Conservation (phyloP, 2,113 vertebrate genomes). For the Lepus europaeus region DNA sequence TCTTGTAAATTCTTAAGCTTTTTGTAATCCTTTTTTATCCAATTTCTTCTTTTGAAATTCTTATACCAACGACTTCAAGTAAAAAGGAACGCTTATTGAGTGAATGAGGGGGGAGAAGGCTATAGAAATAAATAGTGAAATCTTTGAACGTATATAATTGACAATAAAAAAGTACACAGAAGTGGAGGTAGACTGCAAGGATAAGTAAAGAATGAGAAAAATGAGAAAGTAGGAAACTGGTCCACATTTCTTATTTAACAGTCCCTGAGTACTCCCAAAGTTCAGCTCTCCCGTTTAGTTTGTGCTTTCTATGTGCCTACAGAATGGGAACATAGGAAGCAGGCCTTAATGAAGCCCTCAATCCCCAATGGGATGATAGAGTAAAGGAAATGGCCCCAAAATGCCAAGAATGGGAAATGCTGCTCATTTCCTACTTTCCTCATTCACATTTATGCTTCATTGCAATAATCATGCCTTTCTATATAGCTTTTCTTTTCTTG, state of each 20-base stretch:
- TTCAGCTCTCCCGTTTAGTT: neutral
- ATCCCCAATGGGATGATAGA: neutral
- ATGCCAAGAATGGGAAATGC: slow-evolving; percentile 13
- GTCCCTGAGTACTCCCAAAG: neutral
- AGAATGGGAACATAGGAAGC: slow-evolving; percentile 59
- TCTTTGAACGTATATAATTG: neutral
- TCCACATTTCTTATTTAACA: slow-evolving; percentile 24
- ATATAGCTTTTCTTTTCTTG: neutral
- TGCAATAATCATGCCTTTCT: neutral
- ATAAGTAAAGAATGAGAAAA: slow-evolving; percentile 14
- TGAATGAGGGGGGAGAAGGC: neutral
- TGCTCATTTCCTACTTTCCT: slow-evolving; percentile 48
- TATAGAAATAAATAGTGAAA: slow-evolving; percentile 27
- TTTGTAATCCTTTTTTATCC: neutral
- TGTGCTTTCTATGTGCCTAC: neutral
- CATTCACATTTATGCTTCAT: neutral
- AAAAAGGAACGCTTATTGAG: neutral
- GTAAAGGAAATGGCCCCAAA: slow-evolving; percentile 61
- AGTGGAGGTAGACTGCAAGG: neutral
- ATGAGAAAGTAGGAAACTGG: neutral
- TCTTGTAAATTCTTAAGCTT: slow-evolving; percentile 27
- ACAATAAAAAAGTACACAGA: slow-evolving; percentile 2
- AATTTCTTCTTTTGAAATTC: slow-evolving; percentile 29
- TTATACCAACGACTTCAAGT: slow-evolving; percentile 23
- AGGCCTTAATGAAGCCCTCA: neutral